These are phyloP conservation scores for Melanotaenia trifasciata DNA, from an alignment of 2,797 vertebrate species.

Conservation along the genomic window DNA sequence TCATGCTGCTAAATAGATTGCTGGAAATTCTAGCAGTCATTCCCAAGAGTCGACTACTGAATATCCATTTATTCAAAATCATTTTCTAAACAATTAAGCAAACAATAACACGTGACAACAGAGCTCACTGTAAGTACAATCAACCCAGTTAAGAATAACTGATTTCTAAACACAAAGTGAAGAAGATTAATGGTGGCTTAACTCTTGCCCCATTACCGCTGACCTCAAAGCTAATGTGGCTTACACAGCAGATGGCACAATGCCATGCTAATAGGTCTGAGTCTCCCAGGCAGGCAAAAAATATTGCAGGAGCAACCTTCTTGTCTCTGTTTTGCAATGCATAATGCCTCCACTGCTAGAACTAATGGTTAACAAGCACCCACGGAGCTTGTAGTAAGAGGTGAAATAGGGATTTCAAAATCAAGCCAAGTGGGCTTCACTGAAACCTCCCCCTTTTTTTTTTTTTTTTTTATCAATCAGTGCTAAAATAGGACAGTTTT, in stretches of 20 bases:
- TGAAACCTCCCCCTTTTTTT: background rate
- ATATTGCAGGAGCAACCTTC: slow-evolving; percentile 52
- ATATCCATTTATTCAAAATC: background rate
- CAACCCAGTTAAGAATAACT: slow-evolving; percentile 39
- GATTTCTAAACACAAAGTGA: slow-evolving; percentile 48
- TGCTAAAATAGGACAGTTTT: background rate
- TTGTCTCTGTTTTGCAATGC: slow-evolving; percentile 55
- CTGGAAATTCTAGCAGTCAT: background rate
- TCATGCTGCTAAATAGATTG: background rate
- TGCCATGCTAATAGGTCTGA: slow-evolving; percentile 63
- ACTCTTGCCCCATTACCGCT: slow-evolving; percentile 57
- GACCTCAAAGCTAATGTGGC: slow-evolving; percentile 69
- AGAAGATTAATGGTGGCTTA: slow-evolving; percentile 63
- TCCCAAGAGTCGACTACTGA: slow-evolving; percentile 1
- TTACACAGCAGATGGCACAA: slow-evolving; percentile 68
- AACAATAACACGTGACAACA: slow-evolving; percentile 5
- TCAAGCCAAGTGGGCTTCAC: slow-evolving; percentile 38
- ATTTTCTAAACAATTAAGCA: slow-evolving; percentile 12
- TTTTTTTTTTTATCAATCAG: no score
- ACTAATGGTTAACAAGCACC: slow-evolving; percentile 64
- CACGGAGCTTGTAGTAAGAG: slow-evolving; percentile 45
- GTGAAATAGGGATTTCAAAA: slow-evolving; percentile 40
- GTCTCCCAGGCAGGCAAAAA: slow-evolving; percentile 54
- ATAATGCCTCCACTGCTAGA: slow-evolving; percentile 45
- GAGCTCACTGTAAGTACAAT: background rate